A percentile compares a stretch with the other conserved stretches of the same genome.
These are phyloP conservation scores for Leptatherina wallacei DNA, from an alignment of 2,797 vertebrate species.

Conservation along the genomic window DNA sequence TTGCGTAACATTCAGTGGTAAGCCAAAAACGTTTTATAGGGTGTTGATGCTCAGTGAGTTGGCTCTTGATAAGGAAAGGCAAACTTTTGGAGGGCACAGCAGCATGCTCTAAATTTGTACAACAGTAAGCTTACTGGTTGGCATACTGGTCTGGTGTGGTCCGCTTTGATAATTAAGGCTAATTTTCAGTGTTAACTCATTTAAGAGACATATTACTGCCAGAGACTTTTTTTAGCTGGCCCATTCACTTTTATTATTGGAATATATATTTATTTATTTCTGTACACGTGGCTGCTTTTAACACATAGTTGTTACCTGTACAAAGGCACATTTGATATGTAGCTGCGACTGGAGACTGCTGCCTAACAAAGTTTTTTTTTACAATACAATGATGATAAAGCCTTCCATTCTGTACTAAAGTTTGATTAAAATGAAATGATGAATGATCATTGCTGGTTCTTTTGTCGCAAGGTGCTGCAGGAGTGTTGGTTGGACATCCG, in stretches of 20 bases:
- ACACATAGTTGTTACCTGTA: too few relatives aligned
- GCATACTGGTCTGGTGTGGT: background rate
- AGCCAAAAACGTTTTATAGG: slow-evolving; percentile 11
- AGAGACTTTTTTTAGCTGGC: background rate
- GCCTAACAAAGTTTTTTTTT: background rate
- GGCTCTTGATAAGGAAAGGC: slow-evolving; percentile 8
- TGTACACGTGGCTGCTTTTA: too few relatives aligned
- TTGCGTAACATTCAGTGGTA: slow-evolving; percentile 48
- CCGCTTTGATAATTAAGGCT: background rate
- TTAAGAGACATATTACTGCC: background rate
- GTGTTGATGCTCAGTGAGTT: slow-evolving; percentile 21
- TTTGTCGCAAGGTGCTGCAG: slow-evolving; percentile 89
- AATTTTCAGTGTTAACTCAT: background rate
- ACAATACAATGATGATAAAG: background rate
- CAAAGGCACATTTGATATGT: background rate
- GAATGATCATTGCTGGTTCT: background rate
- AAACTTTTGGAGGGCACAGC: slow-evolving; percentile 11
- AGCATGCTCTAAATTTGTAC: slow-evolving; percentile 23
- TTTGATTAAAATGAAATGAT: background rate
- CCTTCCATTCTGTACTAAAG: background rate
- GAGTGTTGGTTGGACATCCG: slow-evolving; percentile 96
- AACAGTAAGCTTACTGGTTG: slow-evolving; percentile 6
- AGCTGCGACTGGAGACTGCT: too few relatives aligned
- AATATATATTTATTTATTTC: background rate
- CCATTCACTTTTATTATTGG: background rate